Conservation (phyloP, 2,113 vertebrate species). For the Lampris megalopsis region DNA sequence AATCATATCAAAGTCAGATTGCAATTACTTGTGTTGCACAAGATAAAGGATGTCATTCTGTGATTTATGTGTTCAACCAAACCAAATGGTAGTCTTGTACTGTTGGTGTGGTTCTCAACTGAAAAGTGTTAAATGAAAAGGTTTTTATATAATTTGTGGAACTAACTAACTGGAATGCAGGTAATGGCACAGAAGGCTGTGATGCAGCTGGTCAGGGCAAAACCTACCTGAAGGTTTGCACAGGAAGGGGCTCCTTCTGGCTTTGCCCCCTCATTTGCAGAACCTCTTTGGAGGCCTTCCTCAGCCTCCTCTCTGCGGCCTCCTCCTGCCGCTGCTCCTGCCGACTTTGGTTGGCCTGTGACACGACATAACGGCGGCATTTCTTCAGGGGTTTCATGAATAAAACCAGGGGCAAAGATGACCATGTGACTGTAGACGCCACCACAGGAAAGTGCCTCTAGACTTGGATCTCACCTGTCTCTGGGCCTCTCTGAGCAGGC, state of each 20-base stretch:
- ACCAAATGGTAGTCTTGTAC: too few relatives aligned
- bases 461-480: conserved; percentile 87
- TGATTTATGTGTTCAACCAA: too few relatives aligned
- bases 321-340: conserved; percentile 95
- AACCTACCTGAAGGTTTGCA: conserved; percentile 95
- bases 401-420: too few relatives aligned
- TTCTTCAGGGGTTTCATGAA: not conserved
- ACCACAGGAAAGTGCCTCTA: too few relatives aligned
- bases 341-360: conserved; percentile 91
- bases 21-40: not conserved
- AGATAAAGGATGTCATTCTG: not conserved
- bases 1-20: not conserved
- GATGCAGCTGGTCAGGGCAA: too few relatives aligned
- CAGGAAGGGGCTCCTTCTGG: conserved; percentile 93
- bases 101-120: too few relatives aligned
- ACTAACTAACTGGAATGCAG: too few relatives aligned
- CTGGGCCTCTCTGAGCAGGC: conserved; percentile 93
- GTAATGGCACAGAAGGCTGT: too few relatives aligned
- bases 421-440: too few relatives aligned
- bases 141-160: too few relatives aligned
- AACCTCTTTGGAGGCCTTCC: conserved; percentile 95
- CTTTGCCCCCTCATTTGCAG: conserved; percentile 94
- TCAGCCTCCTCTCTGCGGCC: conserved; percentile 93
- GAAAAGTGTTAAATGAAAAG: too few relatives aligned
- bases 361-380: not conserved